A percentile compares a stretch with the other conserved stretches of the same genome.
Evolutionary conservation across 1,140 invertebrate genomes (phyloP).

Genomic region (Zophobas atratus): DNA sequence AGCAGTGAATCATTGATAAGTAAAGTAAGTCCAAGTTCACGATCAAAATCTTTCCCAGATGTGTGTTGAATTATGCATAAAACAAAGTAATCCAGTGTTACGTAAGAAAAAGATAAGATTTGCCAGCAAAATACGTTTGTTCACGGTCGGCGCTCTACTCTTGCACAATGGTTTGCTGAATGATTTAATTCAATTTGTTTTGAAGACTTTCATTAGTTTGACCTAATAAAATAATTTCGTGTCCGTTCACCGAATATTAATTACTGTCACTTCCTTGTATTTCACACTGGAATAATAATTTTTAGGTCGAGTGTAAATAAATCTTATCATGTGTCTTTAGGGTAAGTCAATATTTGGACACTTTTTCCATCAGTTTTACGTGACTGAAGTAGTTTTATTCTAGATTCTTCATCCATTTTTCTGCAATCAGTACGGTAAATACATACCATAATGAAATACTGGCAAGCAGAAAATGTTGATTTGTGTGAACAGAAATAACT

Average conservation of each 20-base stretch:
- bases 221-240: conserved; percentile 28
- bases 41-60: background rate
- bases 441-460: too few species aligned
- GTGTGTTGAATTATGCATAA: background rate
- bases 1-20: conserved; percentile 30
- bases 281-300: background rate
- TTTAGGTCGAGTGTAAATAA: conserved; percentile 13
- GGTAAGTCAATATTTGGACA: conserved; percentile 7
- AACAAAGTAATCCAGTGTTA: background rate
- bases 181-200: conserved; percentile 21
- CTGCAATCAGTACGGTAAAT: too few species aligned
- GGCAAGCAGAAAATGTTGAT: too few species aligned
- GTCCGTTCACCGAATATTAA: conserved; percentile 26
- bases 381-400: too few species aligned
- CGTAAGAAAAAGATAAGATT: background rate
- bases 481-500: too few species aligned
- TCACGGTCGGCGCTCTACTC: background rate
- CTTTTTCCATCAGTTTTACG: too few species aligned
- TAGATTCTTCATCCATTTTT: too few species aligned
- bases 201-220: conserved; percentile 23
- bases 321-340: conserved; percentile 2
- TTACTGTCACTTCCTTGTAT: conserved; percentile 6
- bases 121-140: background rate
- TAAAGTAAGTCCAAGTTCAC: conserved; percentile 26
- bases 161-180: conserved; percentile 8